These are phyloP conservation scores for Tetramorium alpestre DNA, from an alignment of 1,140 invertebrate genomes.

Conservation along the genomic window DNA sequence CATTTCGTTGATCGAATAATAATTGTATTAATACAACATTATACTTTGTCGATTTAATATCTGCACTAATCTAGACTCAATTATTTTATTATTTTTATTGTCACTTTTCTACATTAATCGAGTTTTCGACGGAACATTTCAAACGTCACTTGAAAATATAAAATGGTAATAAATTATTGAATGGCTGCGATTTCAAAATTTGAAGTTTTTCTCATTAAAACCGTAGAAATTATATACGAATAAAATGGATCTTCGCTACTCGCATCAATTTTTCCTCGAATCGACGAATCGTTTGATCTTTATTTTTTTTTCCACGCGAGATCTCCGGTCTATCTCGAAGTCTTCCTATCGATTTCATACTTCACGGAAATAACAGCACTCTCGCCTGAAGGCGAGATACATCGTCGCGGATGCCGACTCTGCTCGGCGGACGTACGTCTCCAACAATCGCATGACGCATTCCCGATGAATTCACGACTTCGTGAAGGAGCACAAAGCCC, in stretches of 20 bases:
- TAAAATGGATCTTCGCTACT: neutral
- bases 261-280: neutral
- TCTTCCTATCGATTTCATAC: slow-evolving; percentile 21
- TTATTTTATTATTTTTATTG: neutral
- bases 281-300: neutral
- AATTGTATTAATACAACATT: neutral
- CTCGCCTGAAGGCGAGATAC: neutral
- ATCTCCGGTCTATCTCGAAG: slow-evolving; percentile 5
- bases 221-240: neutral
- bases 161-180: neutral
- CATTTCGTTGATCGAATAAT: neutral
- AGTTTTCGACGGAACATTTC: neutral
- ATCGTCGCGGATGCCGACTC: neutral
- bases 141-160: neutral
- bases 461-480: slow-evolving; percentile 42
- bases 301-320: neutral
- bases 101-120: neutral
- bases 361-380: slow-evolving; percentile 24
- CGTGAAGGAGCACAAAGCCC: slow-evolving; percentile 39
- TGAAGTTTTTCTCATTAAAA: neutral
- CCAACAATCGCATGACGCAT: slow-evolving; percentile 32
- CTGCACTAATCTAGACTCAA: neutral
- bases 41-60: neutral
- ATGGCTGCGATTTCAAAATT: neutral
- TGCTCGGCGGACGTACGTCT: slow-evolving; percentile 19